Conservation (phyloP, 2,113 vertebrate species). For the Seriola quinqueradiata region DNA sequence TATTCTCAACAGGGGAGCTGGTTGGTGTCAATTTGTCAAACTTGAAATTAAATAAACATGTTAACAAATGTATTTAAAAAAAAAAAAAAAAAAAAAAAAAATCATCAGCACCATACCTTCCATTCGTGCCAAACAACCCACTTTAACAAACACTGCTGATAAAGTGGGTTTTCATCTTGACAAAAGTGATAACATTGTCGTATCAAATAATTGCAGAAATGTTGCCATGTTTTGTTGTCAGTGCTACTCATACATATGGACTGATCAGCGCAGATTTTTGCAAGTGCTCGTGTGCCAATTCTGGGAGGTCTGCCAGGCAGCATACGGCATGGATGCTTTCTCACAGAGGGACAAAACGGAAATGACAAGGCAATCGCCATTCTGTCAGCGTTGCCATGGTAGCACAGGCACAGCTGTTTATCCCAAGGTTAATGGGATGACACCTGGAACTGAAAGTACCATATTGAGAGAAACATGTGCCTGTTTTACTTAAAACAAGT, state of each 20-base stretch:
- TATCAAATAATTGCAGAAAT: background rate
- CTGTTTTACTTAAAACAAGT: constrained; percentile 82
- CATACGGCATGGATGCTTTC: constrained; percentile 78
- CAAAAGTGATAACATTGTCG: background rate
- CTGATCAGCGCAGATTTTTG: constrained; percentile 75
- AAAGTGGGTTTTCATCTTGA: background rate
- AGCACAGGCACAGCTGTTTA: constrained; percentile 82
- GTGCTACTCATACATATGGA: constrained; percentile 69
- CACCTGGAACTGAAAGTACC: constrained; percentile 81
- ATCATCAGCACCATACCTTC: background rate
- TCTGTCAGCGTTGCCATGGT: constrained; percentile 83
- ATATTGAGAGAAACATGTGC: constrained; percentile 85
- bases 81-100: too few species aligned
- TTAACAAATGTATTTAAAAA: background rate
- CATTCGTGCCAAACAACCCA: background rate
- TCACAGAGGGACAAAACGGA: constrained; percentile 83
- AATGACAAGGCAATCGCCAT: constrained; percentile 87
- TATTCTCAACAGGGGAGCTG: background rate
- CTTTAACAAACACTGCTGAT: background rate
- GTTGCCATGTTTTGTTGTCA: constrained; percentile 66
- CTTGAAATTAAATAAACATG: background rate
- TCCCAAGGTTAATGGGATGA: constrained; percentile 88
- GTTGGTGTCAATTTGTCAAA: background rate
- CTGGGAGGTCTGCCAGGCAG: constrained; percentile 81
- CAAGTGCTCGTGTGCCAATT: constrained; percentile 74